Conservation (phyloP, 2,797 vertebrate species). For the Apogon hyalosoma region DNA sequence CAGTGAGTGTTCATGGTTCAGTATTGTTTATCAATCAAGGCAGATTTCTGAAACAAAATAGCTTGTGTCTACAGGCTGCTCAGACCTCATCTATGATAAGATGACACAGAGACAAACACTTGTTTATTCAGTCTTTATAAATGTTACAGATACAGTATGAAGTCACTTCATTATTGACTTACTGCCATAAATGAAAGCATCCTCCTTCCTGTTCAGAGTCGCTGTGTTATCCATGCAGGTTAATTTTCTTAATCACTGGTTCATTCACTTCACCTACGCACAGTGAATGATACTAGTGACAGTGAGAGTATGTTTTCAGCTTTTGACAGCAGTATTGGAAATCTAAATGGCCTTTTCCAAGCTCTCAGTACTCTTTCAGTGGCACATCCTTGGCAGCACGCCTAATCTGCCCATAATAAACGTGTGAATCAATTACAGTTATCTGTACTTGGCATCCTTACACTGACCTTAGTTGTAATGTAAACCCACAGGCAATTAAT, state of each 20-base stretch:
- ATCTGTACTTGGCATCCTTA: conserved; percentile 69
- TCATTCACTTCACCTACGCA: conserved; percentile 13
- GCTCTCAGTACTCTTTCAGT: conserved; percentile 37
- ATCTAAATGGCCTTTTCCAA: conserved; percentile 32
- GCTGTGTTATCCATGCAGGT: conserved; percentile 3
- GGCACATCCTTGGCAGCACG: conserved; percentile 56
- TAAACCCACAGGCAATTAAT: conserved; percentile 73
- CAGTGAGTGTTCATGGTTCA: no score
- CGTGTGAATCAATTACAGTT: conserved; percentile 76
- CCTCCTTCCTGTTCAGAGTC: neutral
- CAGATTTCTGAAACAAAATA: no score
- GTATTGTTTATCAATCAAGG: no score
- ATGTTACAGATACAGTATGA: neutral
- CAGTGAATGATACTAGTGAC: conserved; percentile 23
- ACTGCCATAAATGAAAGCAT: conserved; percentile 15
- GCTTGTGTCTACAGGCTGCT: no score
- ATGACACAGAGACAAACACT: conserved; percentile 5
- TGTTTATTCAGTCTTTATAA: neutral
- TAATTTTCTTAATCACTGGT: conserved; percentile 32
- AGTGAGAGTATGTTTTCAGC: conserved; percentile 20
- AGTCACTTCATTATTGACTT: conserved; percentile 20
- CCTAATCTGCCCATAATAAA: conserved; percentile 74
- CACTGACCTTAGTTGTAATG: conserved; percentile 69
- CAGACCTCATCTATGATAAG: no score
- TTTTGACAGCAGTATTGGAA: conserved; percentile 36